These are phyloP conservation scores for Alectoris magna DNA, from an alignment of 2,797 vertebrate species.

Conservation along the genomic window DNA sequence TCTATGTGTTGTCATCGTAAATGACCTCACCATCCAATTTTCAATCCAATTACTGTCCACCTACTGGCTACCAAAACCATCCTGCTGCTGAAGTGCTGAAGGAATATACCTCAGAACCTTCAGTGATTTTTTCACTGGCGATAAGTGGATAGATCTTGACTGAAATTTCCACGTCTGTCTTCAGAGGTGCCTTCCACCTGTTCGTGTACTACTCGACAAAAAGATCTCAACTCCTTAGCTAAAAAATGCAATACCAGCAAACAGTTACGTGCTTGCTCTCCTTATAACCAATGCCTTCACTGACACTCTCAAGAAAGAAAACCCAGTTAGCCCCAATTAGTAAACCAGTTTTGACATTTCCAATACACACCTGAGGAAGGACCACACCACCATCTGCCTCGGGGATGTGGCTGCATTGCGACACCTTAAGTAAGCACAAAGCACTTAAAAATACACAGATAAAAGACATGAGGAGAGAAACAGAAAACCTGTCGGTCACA, in stretches of 20 bases:
- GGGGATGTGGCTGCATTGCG: not conserved
- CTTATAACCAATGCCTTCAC: not conserved
- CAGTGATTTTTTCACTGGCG: not conserved
- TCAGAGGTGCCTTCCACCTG: not conserved
- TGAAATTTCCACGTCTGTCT: not conserved
- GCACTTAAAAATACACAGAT: not conserved
- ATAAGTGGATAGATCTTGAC: not conserved
- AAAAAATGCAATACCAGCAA: not conserved
- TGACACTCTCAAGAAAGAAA: not conserved
- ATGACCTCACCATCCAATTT: slow-evolving; percentile 27
- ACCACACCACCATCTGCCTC: not conserved
- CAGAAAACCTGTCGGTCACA: not conserved
- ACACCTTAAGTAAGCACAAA: not conserved
- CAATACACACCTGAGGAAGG: not conserved
- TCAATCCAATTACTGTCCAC: slow-evolving; percentile 44
- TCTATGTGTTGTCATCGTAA: not conserved
- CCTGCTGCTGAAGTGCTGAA: not conserved
- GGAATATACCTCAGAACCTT: not conserved
- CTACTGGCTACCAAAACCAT: not conserved
- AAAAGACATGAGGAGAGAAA: not conserved
- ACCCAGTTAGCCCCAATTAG: not conserved
- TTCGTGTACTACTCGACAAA: not conserved
- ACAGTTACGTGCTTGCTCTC: not conserved
- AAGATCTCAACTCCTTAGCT: not conserved
- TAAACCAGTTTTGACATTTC: not conserved